A percentile compares a stretch with the other conserved stretches of the same genome.
Conservation (phyloP, 2,888 invertebrate genomes). For the Brassicogethes aeneus region DNA sequence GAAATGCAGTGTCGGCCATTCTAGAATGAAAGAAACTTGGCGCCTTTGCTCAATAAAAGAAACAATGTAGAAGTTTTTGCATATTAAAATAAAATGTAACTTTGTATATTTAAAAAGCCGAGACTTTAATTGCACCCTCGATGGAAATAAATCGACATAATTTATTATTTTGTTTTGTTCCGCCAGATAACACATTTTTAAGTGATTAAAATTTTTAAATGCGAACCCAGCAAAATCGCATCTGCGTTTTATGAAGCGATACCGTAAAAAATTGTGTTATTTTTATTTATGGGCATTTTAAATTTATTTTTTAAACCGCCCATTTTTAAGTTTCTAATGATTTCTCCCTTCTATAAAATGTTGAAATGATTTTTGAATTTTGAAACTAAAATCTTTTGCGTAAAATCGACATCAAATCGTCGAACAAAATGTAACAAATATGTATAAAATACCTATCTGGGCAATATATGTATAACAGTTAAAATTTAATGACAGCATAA, state of each 20-base stretch:
- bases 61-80: background rate
- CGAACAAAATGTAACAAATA: slow-evolving; percentile 1
- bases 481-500: slow-evolving; percentile 2
- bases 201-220: background rate
- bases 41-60: background rate
- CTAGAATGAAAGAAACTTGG: background rate
- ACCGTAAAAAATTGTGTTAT: no score
- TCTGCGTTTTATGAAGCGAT: no score
- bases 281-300: no score
- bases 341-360: no score
- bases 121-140: background rate
- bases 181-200: background rate
- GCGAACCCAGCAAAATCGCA: background rate
- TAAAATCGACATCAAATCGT: no score
- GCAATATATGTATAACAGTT: background rate
- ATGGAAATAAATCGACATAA: background rate
- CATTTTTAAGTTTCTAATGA: no score
- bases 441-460: background rate
- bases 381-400: no score
- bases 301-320: no score
- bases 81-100: slow-evolving; percentile 1
- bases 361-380: no score
- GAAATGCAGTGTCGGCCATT: background rate
- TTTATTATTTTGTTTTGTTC: background rate
- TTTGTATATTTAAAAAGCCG: background rate